Evolutionary conservation across 2,113 vertebrate genomes (phyloP), one percentile per base, ranked within the genome.

Genomic region (Pedionomus torquatus): DNA sequence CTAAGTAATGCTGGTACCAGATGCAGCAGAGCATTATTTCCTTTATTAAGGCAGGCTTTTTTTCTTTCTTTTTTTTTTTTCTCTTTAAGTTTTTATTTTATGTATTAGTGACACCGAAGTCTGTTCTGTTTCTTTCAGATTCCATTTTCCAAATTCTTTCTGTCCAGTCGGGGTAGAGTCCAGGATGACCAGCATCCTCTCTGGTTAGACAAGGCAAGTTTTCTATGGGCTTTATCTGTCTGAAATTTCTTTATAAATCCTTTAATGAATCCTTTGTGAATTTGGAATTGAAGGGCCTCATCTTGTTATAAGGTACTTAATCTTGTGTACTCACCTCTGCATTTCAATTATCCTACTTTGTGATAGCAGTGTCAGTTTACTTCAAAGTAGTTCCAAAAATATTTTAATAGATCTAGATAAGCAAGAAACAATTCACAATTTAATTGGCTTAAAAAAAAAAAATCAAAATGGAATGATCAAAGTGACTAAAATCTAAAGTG

Each of bases 111-210:
- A 80, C 14, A 21, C n/a, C 90, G 10, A 96, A 83, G 14, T 69
- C 44, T 80, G 33, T 60, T 94, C 94, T 96, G 11, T 68, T 90
- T n/a, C 84, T 95, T 44, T 68, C 97, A 99, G 99, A 99, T 99
- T 81, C 99, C 99, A 1, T 99, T 99, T 96, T 99, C 99, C 26
- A 99, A 99, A 96, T 99, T 99, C 95, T 99, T 99, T 92, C 96
- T 99, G n/a, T 98, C 99, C 68, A 98, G 98, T 97, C 98, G 95
- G 26, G 99, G 99, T 69, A 98, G 99, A 97, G 93, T 99, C 94
- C 99, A 99, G 70, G 99, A 99, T 82, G 35, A 82, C n/a, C 99
- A 99, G 87, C 94, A 98, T 74, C 85, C 92, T n/a, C 43, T 99
- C 19, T 97, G 98, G 98, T 80, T 99, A 63, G 99, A 99, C 90